Evolutionary conservation across 2,797 vertebrate genomes (phyloP).

Genomic region (Chaetophractus vellerosus): DNA sequence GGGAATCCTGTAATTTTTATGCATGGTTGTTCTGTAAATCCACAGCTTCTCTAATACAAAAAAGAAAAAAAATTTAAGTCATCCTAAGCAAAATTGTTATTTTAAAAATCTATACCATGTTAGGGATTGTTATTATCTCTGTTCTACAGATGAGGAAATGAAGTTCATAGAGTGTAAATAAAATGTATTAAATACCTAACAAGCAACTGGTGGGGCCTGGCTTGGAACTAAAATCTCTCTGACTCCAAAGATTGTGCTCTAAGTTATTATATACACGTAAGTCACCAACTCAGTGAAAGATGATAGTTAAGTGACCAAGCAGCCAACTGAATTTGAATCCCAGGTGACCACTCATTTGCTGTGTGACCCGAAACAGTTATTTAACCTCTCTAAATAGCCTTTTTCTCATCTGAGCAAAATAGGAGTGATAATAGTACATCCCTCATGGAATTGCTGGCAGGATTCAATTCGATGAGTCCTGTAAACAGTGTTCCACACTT

Average conservation of each 20-base stretch:
- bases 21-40: no score
- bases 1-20: no score
- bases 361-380: background rate
- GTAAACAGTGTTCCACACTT: background rate
- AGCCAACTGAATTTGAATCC: background rate
- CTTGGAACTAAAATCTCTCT: background rate
- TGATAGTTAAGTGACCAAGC: background rate
- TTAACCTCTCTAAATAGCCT: background rate
- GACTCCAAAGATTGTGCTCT: background rate
- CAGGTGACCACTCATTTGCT: background rate
- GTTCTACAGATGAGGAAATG: background rate
- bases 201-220: background rate
- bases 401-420: constrained; percentile 42
- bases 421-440: background rate
- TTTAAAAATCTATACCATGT: background rate
- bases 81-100: no score
- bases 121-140: background rate
- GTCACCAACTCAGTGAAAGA: background rate
- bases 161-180: background rate
- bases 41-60: no score
- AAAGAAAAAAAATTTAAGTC: no score
- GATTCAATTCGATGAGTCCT: background rate
- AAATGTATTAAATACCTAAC: background rate
- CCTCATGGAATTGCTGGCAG: background rate
- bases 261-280: background rate